Base-by-base conservation (phyloP, 2,888 invertebrate genomes). In the Cryptocephalus moraei region DNA sequence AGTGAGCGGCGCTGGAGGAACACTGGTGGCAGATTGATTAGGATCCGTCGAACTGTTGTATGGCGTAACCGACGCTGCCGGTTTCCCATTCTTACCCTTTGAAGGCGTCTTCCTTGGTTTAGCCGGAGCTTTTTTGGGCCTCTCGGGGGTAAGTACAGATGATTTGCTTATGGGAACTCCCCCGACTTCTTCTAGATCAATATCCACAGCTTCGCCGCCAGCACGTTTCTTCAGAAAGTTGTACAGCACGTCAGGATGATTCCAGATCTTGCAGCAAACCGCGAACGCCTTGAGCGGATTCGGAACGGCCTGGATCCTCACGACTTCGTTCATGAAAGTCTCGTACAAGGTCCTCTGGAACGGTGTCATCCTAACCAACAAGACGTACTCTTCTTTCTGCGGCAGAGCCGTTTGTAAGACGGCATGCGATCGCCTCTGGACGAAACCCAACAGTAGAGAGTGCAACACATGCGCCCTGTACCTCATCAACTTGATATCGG, bases 221-320 rank as follows among this genome's bases (percentile, higher is more conserved):
- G 82, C 82, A 41, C 87, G 80, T 65, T 91, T 91, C 63, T 83
- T 85, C 48, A 93, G 69, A 64, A 91, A 91, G 65, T 91, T 86
- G 66, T 90, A 92, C 32, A 93, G 68, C 12, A 93, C 90, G 67
- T 93, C 93, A 0, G 93, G 92, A 71, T 93, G 93, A 67, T 93
- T 93, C 93, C 93, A 93, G 58, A 93, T 92, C 78, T 97, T 99
- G 67, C 95, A 96, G 67, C 97, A 97, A 48, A 97, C 94, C 13
- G 97, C 93, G 70, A 97, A 97, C 1, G 97, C 95, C 71, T 95
- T 95, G 47, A 99, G 74, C 0, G 97, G 96, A 75, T 97, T 97
- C 32, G 91, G 90, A 46, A 91, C 89, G 10, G 86, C 81, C 44
- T 90, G 86, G 12, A 84, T 84, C 22, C 90, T 77, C 0, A 91